Evolutionary conservation across 1,140 invertebrate species (phyloP), one percentile per base, ranked within the genome.

Genomic region (Gyrodactylus salaris): DNA sequence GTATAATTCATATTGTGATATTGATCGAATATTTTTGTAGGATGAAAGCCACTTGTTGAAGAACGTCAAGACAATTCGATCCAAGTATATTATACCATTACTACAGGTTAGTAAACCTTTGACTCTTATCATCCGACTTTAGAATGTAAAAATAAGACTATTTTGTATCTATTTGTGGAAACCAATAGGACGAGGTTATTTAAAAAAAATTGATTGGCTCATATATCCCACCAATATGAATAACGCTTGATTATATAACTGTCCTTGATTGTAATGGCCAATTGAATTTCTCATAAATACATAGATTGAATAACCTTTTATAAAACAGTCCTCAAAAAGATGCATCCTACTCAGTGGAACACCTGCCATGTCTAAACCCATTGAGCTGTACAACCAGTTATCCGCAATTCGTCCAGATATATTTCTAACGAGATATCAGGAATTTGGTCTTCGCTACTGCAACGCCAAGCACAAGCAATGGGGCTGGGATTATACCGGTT

Each of bases 331-430:
- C 69, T 83, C 86, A 0, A 83, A 83, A 72, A 84, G 89, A 22
- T 82, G 89, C 0, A 82, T 97, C 70, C 80, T 97, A 20, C 80
- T 97, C 20, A 88, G 86, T 76, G 94, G 94, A 27, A 98, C 94
- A 0, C 94, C 94, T 0, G 92, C 90, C 0, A 80, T 98, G 0
- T 91, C 89, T 20, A 82, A 89, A 68, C 93, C 94, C 0, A 83
- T 78, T 0, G 93, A 98, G 82, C 82, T 97, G 0, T 92, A 85
- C 78, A 85, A 87, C 0, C 91, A 95, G 80, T 82, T 95, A 21
- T 81, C 84, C 25, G 80, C 88, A 27, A 76, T 85, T 23, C 76
- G 82, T 74, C 75, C 76, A 20, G 77, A 76, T 26, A 34, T 84
- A 20, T 82, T 84, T 74, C 77, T 78, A 23, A 76, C 72, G 74